phyloP scores from a whole-genome alignment of 2,888 invertebrate species.

The Nineta flava region DNA sequence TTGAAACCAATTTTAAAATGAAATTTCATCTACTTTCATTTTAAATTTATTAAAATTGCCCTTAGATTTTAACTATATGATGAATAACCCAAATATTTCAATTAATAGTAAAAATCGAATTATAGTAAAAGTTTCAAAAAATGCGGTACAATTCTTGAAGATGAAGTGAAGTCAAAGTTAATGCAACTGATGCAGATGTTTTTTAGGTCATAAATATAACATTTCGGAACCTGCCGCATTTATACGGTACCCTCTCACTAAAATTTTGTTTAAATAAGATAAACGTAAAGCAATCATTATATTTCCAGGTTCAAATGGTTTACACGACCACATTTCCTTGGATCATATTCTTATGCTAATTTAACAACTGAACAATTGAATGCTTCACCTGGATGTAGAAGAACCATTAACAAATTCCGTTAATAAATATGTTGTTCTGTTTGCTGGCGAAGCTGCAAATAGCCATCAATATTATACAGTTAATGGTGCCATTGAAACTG shows the following conservation, averaged over 20 bases:
- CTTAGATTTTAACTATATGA: too few species aligned
- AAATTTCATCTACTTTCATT: too few species aligned
- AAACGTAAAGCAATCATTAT: neutral
- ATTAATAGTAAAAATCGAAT: too few species aligned
- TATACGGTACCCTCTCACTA: constrained; percentile 17
- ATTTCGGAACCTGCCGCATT: constrained; percentile 30
- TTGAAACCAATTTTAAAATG: too few species aligned
- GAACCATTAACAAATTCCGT: constrained; percentile 34
- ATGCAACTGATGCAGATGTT: constrained; percentile 35
- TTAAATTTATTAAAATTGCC: too few species aligned
- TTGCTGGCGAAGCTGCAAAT: constrained; percentile 45
- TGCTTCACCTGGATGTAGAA: constrained; percentile 35
- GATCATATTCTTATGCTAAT: constrained; percentile 52
- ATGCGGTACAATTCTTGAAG: constrained; percentile 33
- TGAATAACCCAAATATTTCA: too few species aligned
- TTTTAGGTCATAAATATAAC: constrained; percentile 29
- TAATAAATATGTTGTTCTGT: constrained; percentile 30
- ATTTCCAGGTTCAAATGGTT: constrained; percentile 50
- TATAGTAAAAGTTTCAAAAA: too few species aligned
- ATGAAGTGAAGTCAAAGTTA: constrained; percentile 34
- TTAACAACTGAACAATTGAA: constrained; percentile 32
- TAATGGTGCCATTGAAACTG: constrained; percentile 37
- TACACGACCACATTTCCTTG: constrained; percentile 47
- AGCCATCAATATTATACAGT: constrained; percentile 32
- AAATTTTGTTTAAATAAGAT: neutral